Base-by-base conservation (phyloP, 2,888 invertebrate genomes). In the Drosophila robusta region DNA sequence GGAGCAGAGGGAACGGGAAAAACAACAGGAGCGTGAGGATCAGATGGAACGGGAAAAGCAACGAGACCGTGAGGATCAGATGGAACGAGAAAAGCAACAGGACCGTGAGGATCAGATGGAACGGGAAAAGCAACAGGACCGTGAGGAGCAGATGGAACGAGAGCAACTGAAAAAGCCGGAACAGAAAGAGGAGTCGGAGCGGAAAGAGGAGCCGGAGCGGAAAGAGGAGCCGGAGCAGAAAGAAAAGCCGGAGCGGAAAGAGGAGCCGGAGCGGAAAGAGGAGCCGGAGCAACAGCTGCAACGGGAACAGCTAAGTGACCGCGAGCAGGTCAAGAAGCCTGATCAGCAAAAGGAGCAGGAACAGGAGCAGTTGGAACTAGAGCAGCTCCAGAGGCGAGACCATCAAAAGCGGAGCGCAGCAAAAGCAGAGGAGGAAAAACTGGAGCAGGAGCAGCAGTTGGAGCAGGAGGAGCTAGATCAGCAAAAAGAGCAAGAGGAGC, bases 141-240 rank as follows among this genome's bases (percentile, higher is more conserved):
- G 6, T 1, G 32, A 36, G 12, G 16, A 41, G 39, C 39, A 60
- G 4, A 36, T 8, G 26, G 12, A 54, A 18, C 12, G 9, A 2
- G 9, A 39, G 38, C 38, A 56, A 5, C 18, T 16, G 24, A 11
- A 41, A 0, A 18, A 5, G 26, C 12, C 36, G 39, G 9, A 39
- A 29, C 34, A 56, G 3, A 16, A 36, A 14, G 45, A 70, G 32
- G 52, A 65, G 36, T 22, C 8, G 1, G 55, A 55, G n/a, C 42
- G 50, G 11, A 39, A 46, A 29, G 36, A 14, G 4, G 14, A 47
- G 16, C 41, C 18, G 11, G 16, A 34, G 38, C 45, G n/a, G n/a
- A n/a, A n/a, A n/a, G n/a, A n/a, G n/a, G 14, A 47, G 16, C 41
- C 18, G 11, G 16, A 34, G 38, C 45, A 11, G n/a, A n/a, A n/a